Percentiles rank a stretch among this genome's conserved stretches.
phyloP scores from a whole-genome alignment of 2,888 invertebrate genomes.

The Iphiclides podalirius region DNA sequence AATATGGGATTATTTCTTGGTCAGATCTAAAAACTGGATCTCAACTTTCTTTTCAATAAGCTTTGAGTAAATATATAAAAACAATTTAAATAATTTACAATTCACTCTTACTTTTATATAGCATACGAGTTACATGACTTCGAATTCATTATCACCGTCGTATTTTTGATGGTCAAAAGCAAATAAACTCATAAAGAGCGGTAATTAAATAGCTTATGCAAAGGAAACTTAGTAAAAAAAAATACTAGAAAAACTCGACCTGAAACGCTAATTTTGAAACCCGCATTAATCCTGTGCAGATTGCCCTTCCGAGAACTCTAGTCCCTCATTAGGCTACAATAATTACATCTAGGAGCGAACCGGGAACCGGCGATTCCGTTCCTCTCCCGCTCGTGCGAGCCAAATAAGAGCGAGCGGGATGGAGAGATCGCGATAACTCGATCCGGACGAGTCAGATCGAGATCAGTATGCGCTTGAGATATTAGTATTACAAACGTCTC shows the following conservation, averaged over 20 bases:
- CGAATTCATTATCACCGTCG: too few species aligned
- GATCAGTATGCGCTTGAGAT: constrained; percentile 58
- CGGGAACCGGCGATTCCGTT: constrained; percentile 44
- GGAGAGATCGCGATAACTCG: constrained; percentile 59
- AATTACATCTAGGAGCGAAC: constrained; percentile 57
- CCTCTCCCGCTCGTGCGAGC: constrained; percentile 37
- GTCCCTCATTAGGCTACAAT: constrained; percentile 54
- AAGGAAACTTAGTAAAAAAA: too few species aligned
- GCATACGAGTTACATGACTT: too few species aligned
- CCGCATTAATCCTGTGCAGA: constrained; percentile 43
- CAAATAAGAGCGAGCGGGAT: constrained; percentile 47
- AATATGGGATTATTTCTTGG: too few species aligned
- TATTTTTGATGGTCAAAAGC: too few species aligned
- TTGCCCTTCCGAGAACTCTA: constrained; percentile 51
- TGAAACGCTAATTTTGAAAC: constrained; percentile 37
- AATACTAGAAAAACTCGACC: background rate
- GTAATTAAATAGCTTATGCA: too few species aligned
- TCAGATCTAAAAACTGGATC: too few species aligned
- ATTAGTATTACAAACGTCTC: constrained; percentile 59
- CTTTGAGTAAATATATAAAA: too few species aligned
- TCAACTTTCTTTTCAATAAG: too few species aligned
- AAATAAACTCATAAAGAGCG: too few species aligned
- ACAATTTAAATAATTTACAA: too few species aligned
- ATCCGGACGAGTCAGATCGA: constrained; percentile 58
- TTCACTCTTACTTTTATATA: too few species aligned